These are phyloP conservation scores for Phragmatobia fuliginosa DNA, from an alignment of 2,888 invertebrate species.

Conservation along the genomic window DNA sequence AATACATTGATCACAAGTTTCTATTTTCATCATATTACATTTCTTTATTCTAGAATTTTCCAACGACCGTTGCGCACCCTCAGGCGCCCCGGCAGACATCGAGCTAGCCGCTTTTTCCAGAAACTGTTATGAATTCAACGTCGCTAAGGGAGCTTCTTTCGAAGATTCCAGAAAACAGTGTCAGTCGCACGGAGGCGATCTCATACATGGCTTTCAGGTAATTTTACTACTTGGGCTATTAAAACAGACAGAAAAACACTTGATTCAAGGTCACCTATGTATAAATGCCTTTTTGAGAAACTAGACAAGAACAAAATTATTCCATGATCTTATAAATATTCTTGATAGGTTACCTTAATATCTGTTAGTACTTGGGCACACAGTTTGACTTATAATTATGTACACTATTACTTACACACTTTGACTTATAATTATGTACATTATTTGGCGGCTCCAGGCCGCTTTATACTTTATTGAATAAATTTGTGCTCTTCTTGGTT, in stretches of 20 bases:
- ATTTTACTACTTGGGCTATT: background rate
- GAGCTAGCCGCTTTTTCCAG: slow-evolving; percentile 94
- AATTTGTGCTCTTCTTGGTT: background rate
- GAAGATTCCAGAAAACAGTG: slow-evolving; percentile 93
- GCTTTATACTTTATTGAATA: background rate
- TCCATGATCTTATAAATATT: background rate
- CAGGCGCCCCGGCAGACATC: slow-evolving; percentile 91
- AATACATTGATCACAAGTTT: background rate
- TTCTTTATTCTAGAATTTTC: slow-evolving; percentile 90
- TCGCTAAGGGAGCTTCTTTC: slow-evolving; percentile 93
- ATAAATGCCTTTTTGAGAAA: background rate
- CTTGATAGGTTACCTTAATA: background rate
- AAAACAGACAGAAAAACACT: background rate
- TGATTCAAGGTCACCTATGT: background rate
- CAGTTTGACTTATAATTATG: background rate
- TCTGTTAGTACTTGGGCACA: no score
- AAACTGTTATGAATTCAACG: slow-evolving; percentile 96
- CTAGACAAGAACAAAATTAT: background rate
- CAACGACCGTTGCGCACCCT: slow-evolving; percentile 92
- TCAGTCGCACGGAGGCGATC: slow-evolving; percentile 90
- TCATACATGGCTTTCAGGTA: slow-evolving; percentile 90
- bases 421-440: background rate
- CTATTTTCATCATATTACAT: background rate
- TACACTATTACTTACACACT: background rate
- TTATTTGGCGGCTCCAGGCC: background rate